Evolutionary conservation across 64 coral and sea anemone species (phyloP), one percentile per base, ranked within the genome.

Genomic region (Montipora efflorescens): DNA sequence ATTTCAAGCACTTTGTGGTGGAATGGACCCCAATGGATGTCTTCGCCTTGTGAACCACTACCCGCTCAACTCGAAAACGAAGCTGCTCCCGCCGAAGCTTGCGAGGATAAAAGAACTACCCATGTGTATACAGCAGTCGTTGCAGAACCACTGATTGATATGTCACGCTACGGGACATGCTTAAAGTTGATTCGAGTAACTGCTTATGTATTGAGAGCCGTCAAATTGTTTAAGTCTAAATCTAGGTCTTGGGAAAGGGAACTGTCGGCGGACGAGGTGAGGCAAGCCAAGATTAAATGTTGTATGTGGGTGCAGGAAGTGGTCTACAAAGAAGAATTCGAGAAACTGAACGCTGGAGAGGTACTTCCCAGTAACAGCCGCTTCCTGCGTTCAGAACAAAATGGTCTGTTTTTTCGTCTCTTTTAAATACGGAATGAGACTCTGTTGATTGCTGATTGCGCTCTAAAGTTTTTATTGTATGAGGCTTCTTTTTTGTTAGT

Each of bases 11-110:
- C 19, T 4, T 48, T 91, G 45, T 82, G 89, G 89, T 82, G 89
- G 78, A 91, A 82, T 50, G 89, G 67, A 28, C 78, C 89, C 14
- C 15, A 55, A 15, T 91, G 89, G 89, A 19, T 82, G 89, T 81
- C 57, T 16, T 61, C 52, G 15, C 13, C 49, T 66, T 11, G 11
- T n/a, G n/a, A 61, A n/a, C 7, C 50, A 20, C 16, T 18, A 55
- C 52, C 52, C 52, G 88, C 75, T 16, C 88, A 90, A 21, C 88
- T 66, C 3, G 74, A 74, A 0, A 90, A 78, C 18, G 74, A 75
- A 55, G 67, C 19, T 48, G 58, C 52, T 89, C 21, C 5, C 23
- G 14, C 49, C 19, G 15, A 18, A 77, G 78, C 46, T 55, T 5
- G 28, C 28, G 28, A 28, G 28, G 1, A 55, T 0, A 19, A 14